Conservation (phyloP, 2,888 invertebrate genomes). For the Allophyes oxyacanthae region DNA sequence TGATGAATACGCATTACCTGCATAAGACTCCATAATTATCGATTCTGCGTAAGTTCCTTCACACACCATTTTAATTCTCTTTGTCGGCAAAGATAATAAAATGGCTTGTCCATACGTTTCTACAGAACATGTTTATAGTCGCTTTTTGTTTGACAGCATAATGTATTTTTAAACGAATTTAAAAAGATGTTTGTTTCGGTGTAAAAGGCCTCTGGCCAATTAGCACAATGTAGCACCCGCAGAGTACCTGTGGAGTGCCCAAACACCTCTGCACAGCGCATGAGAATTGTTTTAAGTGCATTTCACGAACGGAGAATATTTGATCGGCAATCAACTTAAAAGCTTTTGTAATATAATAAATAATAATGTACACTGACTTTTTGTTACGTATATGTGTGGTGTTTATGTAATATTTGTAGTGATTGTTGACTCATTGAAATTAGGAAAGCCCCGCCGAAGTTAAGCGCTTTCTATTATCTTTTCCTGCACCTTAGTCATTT, state of each 20-base stretch:
- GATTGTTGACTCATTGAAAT: conserved; percentile 29
- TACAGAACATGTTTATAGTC: conserved; percentile 46
- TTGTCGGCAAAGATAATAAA: conserved; percentile 11
- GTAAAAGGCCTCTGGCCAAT: conserved; percentile 67
- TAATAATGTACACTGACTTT: conserved; percentile 49
- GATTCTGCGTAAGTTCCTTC: background rate
- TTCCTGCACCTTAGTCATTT: background rate
- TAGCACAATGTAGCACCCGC: conserved; percentile 62
- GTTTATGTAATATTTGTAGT: conserved; percentile 39
- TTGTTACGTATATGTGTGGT: conserved; percentile 23
- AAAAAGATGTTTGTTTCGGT: conserved; percentile 67
- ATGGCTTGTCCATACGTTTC: conserved; percentile 62
- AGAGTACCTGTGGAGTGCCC: conserved; percentile 40
- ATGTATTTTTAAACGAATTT: conserved; percentile 81
- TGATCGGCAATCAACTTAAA: conserved; percentile 64
- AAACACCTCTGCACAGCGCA: conserved; percentile 39
- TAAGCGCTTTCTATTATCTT: background rate
- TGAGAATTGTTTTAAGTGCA: conserved; percentile 70
- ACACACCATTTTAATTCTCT: no score
- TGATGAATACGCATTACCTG: no score
- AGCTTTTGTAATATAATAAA: conserved; percentile 57
- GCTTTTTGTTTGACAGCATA: conserved; percentile 74
- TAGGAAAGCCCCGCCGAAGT: conserved; percentile 14
- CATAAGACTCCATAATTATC: conserved; percentile 15
- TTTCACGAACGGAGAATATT: conserved; percentile 67